A percentile compares a stretch with the other conserved stretches of the same genome.
phyloP scores from a whole-genome alignment of 1,140 invertebrate genomes.

The Drosophila suzukii region DNA sequence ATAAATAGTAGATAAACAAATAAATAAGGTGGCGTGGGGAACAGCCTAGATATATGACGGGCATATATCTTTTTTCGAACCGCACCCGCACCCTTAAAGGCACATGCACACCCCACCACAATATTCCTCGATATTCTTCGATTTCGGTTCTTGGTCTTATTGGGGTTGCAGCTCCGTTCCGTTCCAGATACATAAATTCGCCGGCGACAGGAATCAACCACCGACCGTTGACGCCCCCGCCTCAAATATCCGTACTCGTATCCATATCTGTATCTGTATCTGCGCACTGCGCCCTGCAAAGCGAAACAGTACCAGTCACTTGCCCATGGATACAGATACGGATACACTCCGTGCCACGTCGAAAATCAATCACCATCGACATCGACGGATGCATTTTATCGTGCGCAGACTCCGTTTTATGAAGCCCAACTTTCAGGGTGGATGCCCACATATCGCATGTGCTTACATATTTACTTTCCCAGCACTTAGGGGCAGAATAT shows the following conservation, averaged over 20 bases:
- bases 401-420: conserved; percentile 66
- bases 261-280: conserved; percentile 22
- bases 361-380: conserved; percentile 70
- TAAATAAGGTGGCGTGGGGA: conserved; percentile 59
- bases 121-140: conserved; percentile 51
- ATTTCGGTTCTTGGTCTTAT: conserved; percentile 40
- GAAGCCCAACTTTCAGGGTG: conserved; percentile 5
- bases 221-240: conserved; percentile 34
- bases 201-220: conserved; percentile 60
- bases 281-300: conserved; percentile 48
- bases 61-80: conserved; percentile 64
- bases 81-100: conserved; percentile 20
- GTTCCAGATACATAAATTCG: conserved; percentile 71
- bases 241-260: conserved; percentile 10
- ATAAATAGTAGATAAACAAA: conserved; percentile 81
- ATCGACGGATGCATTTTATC: conserved; percentile 39
- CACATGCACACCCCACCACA: conserved; percentile 23
- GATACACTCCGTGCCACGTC: conserved; percentile 12
- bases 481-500: conserved; percentile 10
- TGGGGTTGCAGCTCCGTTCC: conserved; percentile 60
- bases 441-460: conserved; percentile 10
- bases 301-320: conserved; percentile 45
- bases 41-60: conserved; percentile 59
- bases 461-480: conserved; percentile 27
- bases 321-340: conserved; percentile 5